phyloP scores from a whole-genome alignment of 1,140 invertebrate genomes.

The Oryzaephilus surinamensis region DNA sequence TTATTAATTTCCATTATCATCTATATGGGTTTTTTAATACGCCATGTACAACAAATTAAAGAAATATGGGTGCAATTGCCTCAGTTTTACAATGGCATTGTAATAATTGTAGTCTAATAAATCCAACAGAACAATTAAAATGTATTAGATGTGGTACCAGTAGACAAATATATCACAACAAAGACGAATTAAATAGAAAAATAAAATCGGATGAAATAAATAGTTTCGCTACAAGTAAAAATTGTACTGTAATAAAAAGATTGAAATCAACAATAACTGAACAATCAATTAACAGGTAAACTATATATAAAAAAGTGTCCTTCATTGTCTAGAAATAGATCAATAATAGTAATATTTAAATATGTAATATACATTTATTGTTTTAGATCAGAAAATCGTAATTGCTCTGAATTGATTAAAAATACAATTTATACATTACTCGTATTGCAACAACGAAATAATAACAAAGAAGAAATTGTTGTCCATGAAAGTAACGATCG shows the following conservation, averaged over 20 bases:
- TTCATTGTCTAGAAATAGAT: not conserved
- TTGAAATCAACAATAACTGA: constrained; percentile 7
- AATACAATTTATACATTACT: too few species aligned
- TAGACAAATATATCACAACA: constrained; percentile 19
- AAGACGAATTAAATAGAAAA: constrained; percentile 4
- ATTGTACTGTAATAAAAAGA: constrained; percentile 27
- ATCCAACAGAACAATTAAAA: constrained; percentile 66
- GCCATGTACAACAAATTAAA: too few species aligned
- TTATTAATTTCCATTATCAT: too few species aligned
- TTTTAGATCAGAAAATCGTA: too few species aligned
- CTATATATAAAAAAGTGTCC: constrained; percentile 1
- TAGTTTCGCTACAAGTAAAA: constrained; percentile 16
- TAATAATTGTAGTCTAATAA: constrained; percentile 72
- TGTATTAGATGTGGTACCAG: constrained; percentile 66
- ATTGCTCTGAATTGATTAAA: too few species aligned
- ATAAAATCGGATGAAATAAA: not conserved
- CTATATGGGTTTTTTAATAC: constrained; percentile 29
- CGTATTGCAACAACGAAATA: too few species aligned
- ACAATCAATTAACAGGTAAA: not conserved
- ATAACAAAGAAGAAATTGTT: not conserved
- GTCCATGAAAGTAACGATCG: not conserved
- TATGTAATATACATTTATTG: too few species aligned
- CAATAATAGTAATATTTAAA: too few species aligned
- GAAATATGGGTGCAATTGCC: constrained; percentile 82
- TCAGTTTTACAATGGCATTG: constrained; percentile 85